phyloP scores from a whole-genome alignment of 2,113 vertebrate species.

The Anoura caudifer region DNA sequence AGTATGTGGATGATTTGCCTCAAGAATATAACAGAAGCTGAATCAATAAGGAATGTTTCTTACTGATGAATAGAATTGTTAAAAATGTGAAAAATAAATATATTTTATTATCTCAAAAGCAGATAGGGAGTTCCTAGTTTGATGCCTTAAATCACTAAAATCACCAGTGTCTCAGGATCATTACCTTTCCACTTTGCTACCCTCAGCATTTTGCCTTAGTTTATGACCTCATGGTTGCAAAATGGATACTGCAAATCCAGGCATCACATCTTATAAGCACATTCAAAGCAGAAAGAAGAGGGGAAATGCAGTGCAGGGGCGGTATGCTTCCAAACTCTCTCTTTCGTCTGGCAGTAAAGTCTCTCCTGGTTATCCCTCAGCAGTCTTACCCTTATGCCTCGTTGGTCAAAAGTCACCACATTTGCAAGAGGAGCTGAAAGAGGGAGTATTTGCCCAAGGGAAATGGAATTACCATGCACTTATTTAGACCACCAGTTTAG shows the following conservation, averaged over 20 bases:
- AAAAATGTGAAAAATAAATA: background rate
- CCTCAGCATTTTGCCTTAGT: slow-evolving; percentile 6
- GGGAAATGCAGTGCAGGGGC: background rate
- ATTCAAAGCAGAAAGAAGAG: background rate
- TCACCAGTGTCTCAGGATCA: background rate
- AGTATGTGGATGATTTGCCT: background rate
- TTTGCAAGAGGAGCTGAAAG: background rate
- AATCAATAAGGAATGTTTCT: background rate
- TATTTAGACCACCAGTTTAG: background rate
- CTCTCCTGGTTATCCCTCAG: background rate
- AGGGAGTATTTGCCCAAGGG: background rate
- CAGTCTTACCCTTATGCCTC: background rate
- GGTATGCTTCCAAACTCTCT: background rate
- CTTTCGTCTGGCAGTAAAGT: background rate
- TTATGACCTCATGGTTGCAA: background rate
- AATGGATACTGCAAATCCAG: background rate
- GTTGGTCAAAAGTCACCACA: slow-evolving; percentile 16
- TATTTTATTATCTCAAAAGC: slow-evolving; percentile 2
- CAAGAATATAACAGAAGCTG: background rate
- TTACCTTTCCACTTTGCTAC: background rate
- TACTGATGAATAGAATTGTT: background rate
- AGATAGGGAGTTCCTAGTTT: background rate
- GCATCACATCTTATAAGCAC: background rate
- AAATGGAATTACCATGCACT: background rate
- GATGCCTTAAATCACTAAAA: background rate